phyloP scores from a whole-genome alignment of 2,888 invertebrate species.

The Seira ritae region DNA sequence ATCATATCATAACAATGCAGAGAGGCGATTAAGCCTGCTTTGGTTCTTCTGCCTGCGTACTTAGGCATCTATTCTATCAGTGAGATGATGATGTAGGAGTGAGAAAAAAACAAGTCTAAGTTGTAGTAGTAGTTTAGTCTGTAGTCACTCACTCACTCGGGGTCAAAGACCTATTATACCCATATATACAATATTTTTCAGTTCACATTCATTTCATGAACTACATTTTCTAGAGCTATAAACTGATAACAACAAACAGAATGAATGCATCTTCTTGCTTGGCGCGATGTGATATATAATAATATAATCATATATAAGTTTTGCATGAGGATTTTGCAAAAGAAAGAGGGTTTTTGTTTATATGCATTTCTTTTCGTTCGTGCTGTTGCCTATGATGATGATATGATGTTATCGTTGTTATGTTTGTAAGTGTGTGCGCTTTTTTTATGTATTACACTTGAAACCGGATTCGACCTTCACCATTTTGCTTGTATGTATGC shows the following conservation, averaged over 20 bases:
- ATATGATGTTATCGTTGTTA: too few species aligned
- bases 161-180: slow-evolving; percentile 61
- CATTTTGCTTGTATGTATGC: slow-evolving; percentile 36
- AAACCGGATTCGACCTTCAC: slow-evolving; percentile 67
- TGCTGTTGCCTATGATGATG: too few species aligned
- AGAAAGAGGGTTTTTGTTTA: background rate
- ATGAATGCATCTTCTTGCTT: background rate
- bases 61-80: background rate
- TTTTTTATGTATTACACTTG: slow-evolving; percentile 57
- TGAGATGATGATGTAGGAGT: slow-evolving; percentile 54
- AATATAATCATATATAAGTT: background rate
- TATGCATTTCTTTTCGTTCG: background rate
- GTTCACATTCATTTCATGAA: slow-evolving; percentile 59
- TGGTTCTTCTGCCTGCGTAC: background rate
- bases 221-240: slow-evolving; percentile 52
- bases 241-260: background rate
- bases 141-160: slow-evolving; percentile 45
- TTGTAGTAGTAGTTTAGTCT: background rate
- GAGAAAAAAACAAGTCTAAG: slow-evolving; percentile 62
- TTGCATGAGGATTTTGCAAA: background rate
- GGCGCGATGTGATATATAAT: background rate
- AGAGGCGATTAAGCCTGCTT: background rate
- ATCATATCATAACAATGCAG: too few species aligned
- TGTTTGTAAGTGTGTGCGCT: too few species aligned
- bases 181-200: slow-evolving; percentile 55